phyloP scores from a whole-genome alignment of 2,113 vertebrate genomes.

The Tupaia chinensis region DNA sequence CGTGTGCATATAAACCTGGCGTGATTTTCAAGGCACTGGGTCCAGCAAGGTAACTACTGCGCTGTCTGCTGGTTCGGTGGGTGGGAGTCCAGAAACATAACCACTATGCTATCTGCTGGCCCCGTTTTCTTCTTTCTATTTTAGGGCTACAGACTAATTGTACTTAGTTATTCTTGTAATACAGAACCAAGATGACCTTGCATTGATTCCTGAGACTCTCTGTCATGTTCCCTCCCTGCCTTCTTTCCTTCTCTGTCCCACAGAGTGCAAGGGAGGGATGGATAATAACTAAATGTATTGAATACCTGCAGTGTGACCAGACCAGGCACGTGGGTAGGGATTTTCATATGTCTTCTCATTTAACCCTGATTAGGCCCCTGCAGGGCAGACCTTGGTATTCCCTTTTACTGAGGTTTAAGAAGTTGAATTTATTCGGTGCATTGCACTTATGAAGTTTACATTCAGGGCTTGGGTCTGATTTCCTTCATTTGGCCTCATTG shows the following conservation, averaged over 20 bases:
- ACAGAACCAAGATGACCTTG: not conserved
- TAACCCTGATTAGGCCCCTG: not conserved
- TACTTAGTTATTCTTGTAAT: not conserved
- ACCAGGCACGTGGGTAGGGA: not conserved
- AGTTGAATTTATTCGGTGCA: not conserved
- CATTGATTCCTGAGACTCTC: not conserved
- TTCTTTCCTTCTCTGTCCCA: not conserved
- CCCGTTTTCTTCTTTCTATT: not conserved
- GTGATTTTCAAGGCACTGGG: too few species aligned
- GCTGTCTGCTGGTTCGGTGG: too few species aligned
- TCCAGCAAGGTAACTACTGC: too few species aligned
- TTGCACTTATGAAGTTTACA: not conserved
- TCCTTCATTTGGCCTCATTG: not conserved
- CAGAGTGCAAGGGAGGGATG: not conserved
- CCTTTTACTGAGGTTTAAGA: not conserved
- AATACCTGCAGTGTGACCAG: not conserved
- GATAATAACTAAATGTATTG: rapidly evolving
- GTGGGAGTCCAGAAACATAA: too few species aligned
- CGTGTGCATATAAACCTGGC: too few species aligned
- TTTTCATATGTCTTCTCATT: not conserved
- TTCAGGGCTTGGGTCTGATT: not conserved
- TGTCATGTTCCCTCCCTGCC: not conserved
- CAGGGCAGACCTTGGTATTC: not conserved
- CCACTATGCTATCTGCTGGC: too few species aligned
- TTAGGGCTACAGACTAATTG: not conserved